Evolutionary conservation across 1,140 invertebrate species (phyloP).

Genomic region (Psix sp.): DNA sequence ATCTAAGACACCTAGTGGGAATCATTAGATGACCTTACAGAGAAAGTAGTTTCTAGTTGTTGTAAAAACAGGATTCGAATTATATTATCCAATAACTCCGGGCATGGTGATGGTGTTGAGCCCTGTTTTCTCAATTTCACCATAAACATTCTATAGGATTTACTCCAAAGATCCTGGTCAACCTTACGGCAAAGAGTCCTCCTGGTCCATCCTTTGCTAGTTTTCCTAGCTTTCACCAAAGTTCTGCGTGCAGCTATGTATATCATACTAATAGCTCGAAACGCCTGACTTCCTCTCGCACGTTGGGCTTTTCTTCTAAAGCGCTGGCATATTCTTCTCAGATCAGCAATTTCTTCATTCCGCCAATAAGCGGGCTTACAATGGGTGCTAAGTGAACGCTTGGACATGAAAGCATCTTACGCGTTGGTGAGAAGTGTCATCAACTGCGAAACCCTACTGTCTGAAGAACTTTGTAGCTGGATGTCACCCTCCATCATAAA

Average conservation of each 20-base stretch:
- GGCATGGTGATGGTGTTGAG: background rate
- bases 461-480: background rate
- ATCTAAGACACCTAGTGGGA: too few species aligned
- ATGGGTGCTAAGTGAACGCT: background rate
- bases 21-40: too few species aligned
- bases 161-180: background rate
- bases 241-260: background rate
- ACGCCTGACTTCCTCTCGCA: background rate
- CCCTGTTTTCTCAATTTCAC: background rate
- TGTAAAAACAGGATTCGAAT: background rate
- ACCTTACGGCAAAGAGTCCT: background rate
- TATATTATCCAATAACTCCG: background rate
- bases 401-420: conserved; percentile 1
- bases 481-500: conserved; percentile 1
- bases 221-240: background rate
- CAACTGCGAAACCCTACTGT: background rate
- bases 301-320: background rate
- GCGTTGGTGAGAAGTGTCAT: background rate
- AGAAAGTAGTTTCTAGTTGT: too few species aligned
- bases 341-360: conserved; percentile 8
- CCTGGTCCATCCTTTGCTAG: background rate
- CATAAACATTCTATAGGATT: background rate
- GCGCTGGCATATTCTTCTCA: background rate
- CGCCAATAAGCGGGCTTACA: background rate
- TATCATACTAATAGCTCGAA: background rate